These are phyloP conservation scores for Synaphobranchus kaupii DNA, from an alignment of 2,797 vertebrate genomes.

Conservation along the genomic window DNA sequence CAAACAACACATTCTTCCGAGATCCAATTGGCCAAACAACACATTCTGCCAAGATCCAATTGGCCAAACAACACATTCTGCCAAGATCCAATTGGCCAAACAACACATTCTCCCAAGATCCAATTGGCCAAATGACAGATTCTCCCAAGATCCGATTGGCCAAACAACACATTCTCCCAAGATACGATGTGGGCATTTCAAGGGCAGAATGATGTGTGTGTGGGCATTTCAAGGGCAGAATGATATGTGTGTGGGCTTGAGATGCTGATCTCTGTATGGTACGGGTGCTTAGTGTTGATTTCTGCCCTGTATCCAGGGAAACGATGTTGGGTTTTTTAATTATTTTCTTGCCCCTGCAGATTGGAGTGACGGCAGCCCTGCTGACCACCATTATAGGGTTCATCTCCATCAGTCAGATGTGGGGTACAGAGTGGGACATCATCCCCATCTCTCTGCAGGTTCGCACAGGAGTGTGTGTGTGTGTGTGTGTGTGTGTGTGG, in stretches of 20 bases:
- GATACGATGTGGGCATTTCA: constrained; percentile 10
- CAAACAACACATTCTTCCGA: no score
- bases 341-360: constrained; percentile 80
- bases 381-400: constrained; percentile 82
- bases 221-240: background rate
- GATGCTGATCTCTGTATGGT: background rate
- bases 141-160: background rate
- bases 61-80: no score
- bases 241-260: background rate
- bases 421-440: constrained; percentile 91
- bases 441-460: constrained; percentile 92
- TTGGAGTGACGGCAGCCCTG: constrained; percentile 80
- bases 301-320: background rate
- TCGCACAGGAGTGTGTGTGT: constrained; percentile 40
- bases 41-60: no score
- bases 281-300: no score
- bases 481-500: background rate
- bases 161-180: no score
- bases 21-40: no score
- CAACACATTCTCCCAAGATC: no score
- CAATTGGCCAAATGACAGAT: no score
- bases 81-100: no score
- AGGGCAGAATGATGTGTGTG: background rate
- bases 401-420: constrained; percentile 87
- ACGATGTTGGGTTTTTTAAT: background rate